phyloP scores from a whole-genome alignment of 1,140 invertebrate species.

The Pseudomyrmex sp. region DNA sequence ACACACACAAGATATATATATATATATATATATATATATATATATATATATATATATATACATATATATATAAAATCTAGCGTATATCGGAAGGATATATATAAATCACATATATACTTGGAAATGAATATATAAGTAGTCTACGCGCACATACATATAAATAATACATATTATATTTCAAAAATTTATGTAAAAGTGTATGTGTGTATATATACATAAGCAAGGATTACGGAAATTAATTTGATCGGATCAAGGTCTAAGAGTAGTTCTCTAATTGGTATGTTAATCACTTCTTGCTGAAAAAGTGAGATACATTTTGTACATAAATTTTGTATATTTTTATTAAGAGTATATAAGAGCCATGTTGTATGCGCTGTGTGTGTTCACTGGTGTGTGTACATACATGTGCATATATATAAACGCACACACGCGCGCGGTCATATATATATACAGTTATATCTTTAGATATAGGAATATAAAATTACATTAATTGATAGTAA shows the following conservation, averaged over 20 bases:
- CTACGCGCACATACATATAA: conserved; percentile 21
- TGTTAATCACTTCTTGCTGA: conserved; percentile 26
- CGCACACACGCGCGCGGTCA: conserved; percentile 32
- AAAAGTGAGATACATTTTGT: conserved; percentile 64
- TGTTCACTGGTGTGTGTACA: conserved; percentile 25
- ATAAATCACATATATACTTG: conserved; percentile 29
- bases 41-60: background rate
- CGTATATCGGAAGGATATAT: conserved; percentile 39
- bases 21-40: too few relatives aligned
- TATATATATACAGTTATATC: conserved; percentile 21
- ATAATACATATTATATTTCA: background rate
- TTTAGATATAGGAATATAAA: conserved; percentile 49
- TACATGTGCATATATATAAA: conserved; percentile 65
- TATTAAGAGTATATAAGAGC: conserved; percentile 64
- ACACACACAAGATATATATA: too few relatives aligned
- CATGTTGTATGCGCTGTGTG: background rate
- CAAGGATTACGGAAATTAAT: conserved; percentile 27
- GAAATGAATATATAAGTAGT: background rate
- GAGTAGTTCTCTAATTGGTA: background rate
- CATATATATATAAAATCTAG: conserved; percentile 60
- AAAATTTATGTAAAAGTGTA: background rate
- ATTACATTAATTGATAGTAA: conserved; percentile 65
- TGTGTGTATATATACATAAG: conserved; percentile 10
- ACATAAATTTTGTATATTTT: conserved; percentile 82
- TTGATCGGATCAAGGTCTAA: conserved; percentile 24